Evolutionary conservation across 2,888 invertebrate species (phyloP).

Genomic region (Hermaeophaga mercurialis): DNA sequence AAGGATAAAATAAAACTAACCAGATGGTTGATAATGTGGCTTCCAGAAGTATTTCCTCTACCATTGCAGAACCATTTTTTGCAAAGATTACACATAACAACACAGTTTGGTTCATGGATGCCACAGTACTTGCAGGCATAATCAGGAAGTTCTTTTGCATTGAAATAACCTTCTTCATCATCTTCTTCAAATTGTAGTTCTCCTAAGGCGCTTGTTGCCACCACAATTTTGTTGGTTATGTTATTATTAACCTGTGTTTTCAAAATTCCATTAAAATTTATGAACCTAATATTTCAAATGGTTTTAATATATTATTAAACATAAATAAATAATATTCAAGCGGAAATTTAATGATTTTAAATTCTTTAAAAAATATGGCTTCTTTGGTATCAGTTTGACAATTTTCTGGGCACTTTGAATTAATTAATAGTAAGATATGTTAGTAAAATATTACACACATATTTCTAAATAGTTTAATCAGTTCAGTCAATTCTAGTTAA

Average conservation of each 20-base stretch:
- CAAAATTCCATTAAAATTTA: too few species aligned
- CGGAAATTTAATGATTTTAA: too few species aligned
- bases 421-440: too few species aligned
- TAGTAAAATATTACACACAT: too few species aligned
- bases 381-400: too few species aligned
- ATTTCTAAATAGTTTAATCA: too few species aligned
- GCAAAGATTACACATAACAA: constrained; percentile 97
- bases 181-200: constrained; percentile 97
- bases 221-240: constrained; percentile 66
- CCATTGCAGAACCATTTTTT: constrained; percentile 99
- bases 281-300: too few species aligned
- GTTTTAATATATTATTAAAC: too few species aligned
- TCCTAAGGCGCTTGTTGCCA: constrained; percentile 75
- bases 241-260: constrained; percentile 58
- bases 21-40: constrained; percentile 98
- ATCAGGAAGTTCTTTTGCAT: constrained; percentile 85
- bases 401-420: too few species aligned
- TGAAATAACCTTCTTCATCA: constrained; percentile 88
- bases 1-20: constrained; percentile 62
- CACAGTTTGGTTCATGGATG: constrained; percentile 95
- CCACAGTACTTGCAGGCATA: constrained; percentile 99
- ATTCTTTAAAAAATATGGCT: too few species aligned
- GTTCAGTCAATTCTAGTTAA: too few species aligned
- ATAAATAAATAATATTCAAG: too few species aligned
- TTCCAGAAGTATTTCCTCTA: constrained; percentile 95